Conservation (phyloP, 2,888 invertebrate species). For the Tholera decimalis region DNA sequence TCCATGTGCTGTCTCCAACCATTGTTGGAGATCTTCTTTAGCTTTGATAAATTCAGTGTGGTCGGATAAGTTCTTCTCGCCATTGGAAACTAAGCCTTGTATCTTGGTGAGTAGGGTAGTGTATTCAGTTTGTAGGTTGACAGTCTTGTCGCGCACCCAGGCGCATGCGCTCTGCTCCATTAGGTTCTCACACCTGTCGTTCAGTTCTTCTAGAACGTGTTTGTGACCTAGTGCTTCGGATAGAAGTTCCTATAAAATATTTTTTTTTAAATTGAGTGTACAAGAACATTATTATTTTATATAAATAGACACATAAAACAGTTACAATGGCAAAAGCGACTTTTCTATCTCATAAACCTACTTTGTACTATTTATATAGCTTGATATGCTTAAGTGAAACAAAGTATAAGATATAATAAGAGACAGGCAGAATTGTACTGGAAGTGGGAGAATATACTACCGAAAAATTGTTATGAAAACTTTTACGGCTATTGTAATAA, state of each 20-base stretch:
- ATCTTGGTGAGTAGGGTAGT: constrained; percentile 95
- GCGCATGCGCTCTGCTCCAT: constrained; percentile 97
- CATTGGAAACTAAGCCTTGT: constrained; percentile 95
- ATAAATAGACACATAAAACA: no score
- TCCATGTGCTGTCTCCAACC: constrained; percentile 96
- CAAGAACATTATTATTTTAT: no score
- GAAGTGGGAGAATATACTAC: no score
- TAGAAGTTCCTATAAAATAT: constrained; percentile 91
- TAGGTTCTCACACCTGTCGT: constrained; percentile 96
- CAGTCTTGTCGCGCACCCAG: constrained; percentile 96
- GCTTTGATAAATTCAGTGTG: constrained; percentile 97
- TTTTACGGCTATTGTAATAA: no score
- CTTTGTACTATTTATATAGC: no score
- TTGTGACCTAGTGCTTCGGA: constrained; percentile 95
- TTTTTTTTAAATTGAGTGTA: no score
- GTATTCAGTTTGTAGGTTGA: constrained; percentile 96
- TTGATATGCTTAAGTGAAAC: no score
- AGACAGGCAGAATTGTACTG: no score
- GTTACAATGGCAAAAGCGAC: no score
- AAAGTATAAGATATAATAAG: no score
- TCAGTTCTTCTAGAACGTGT: constrained; percentile 95
- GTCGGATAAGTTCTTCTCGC: constrained; percentile 97
- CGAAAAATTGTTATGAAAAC: no score
- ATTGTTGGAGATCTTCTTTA: constrained; percentile 95
- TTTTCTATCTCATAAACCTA: no score